A percentile compares a stretch with the other conserved stretches of the same genome.
Evolutionary conservation across 2,113 vertebrate species (phyloP).

Genomic region (Pithys albifrons): DNA sequence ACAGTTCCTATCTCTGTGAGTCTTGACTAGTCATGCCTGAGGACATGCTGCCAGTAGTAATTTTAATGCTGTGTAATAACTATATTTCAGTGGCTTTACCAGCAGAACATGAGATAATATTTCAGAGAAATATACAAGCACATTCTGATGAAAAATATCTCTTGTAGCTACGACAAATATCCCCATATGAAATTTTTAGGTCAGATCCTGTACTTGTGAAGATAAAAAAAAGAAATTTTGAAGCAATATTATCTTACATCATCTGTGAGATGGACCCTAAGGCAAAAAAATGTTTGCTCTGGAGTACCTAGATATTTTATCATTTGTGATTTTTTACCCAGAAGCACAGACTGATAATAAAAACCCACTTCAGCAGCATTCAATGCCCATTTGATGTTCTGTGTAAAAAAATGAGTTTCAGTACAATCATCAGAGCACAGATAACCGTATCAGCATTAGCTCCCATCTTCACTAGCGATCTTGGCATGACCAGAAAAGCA

Average conservation of each 20-base stretch:
- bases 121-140: background rate
- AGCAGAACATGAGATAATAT: background rate
- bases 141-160: background rate
- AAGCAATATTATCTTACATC: slow-evolving; percentile 18
- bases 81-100: background rate
- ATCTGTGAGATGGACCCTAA: background rate
- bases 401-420: slow-evolving; percentile 2
- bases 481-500: background rate
- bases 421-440: background rate
- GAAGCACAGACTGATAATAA: slow-evolving; percentile 15
- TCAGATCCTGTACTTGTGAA: background rate
- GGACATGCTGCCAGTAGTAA: background rate
- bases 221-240: slow-evolving; percentile 4
- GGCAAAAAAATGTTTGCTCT: slow-evolving; percentile 32
- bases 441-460: background rate
- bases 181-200: slow-evolving; percentile 24
- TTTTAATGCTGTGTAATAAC: background rate
- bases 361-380: background rate
- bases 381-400: background rate
- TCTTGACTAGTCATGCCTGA: background rate
- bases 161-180: slow-evolving; percentile 1
- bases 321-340: slow-evolving; percentile 14
- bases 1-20: background rate
- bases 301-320: slow-evolving; percentile 1
- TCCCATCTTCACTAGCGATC: background rate